phyloP scores from a whole-genome alignment of 2,888 invertebrate species.

The Cacoxenus indagator region DNA sequence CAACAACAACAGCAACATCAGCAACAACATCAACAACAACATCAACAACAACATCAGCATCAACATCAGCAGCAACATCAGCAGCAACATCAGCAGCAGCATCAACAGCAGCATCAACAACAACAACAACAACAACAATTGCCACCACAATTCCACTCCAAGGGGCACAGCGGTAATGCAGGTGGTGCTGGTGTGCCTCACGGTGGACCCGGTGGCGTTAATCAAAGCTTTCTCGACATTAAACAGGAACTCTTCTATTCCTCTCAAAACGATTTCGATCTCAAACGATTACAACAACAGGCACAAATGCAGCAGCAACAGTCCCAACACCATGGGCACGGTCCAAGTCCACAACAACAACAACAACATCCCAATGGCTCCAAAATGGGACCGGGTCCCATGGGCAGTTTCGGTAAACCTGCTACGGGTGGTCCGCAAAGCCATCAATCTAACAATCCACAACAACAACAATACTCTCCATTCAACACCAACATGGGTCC shows the following conservation, averaged over 20 bases:
- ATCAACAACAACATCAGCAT: slow-evolving; percentile 57
- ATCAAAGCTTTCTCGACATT: slow-evolving; percentile 73
- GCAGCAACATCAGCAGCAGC: slow-evolving; percentile 52
- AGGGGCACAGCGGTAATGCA: slow-evolving; percentile 43
- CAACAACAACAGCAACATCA: slow-evolving; percentile 61
- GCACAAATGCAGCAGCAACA: slow-evolving; percentile 56
- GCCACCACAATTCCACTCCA: slow-evolving; percentile 69
- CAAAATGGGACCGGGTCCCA: slow-evolving; percentile 63
- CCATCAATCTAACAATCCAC: slow-evolving; percentile 45
- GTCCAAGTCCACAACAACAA: slow-evolving; percentile 51
- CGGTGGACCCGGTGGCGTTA: slow-evolving; percentile 41
- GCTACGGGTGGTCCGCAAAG: slow-evolving; percentile 50
- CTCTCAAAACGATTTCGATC: slow-evolving; percentile 71
- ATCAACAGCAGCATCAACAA: no score
- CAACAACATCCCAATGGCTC: slow-evolving; percentile 59
- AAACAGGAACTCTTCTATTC: slow-evolving; percentile 74
- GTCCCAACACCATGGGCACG: slow-evolving; percentile 50
- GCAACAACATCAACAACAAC: slow-evolving; percentile 55
- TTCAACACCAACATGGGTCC: slow-evolving; percentile 75
- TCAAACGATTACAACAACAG: slow-evolving; percentile 70
- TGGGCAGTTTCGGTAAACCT: slow-evolving; percentile 55
- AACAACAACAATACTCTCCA: slow-evolving; percentile 76
- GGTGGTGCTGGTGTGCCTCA: slow-evolving; percentile 30
- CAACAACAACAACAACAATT: slow-evolving; percentile 60
- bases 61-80: slow-evolving; percentile 55